These are phyloP conservation scores for Pachydiplax longipennis DNA, from an alignment of 2,888 invertebrate genomes.

Conservation along the genomic window DNA sequence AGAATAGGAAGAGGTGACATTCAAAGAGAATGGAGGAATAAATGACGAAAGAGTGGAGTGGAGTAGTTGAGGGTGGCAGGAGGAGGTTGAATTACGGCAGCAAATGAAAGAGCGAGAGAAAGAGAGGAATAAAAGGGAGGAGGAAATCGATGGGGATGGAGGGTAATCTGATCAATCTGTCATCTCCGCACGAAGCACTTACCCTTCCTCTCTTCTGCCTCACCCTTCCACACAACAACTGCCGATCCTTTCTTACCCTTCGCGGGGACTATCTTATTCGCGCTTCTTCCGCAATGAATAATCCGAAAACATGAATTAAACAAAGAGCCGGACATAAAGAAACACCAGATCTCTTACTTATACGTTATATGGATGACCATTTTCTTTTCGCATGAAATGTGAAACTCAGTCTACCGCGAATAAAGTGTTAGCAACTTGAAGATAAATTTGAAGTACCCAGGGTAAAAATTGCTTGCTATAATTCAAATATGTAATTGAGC, in stretches of 20 bases:
- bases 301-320: too few species aligned
- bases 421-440: too few species aligned
- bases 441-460: too few species aligned
- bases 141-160: conserved; percentile 7
- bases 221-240: background rate
- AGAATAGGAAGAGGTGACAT: too few species aligned
- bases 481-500: too few species aligned
- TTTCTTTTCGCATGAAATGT: too few species aligned
- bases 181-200: background rate
- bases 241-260: background rate
- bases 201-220: background rate
- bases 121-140: background rate
- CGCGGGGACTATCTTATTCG: background rate
- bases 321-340: too few species aligned
- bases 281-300: too few species aligned
- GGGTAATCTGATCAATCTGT: conserved; percentile 25
- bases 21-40: background rate
- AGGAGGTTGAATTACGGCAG: background rate
- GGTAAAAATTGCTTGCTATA: too few species aligned
- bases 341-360: too few species aligned
- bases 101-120: background rate
- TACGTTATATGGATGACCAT: too few species aligned
- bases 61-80: background rate
- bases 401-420: too few species aligned
- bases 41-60: background rate